Evolutionary conservation across 2,113 vertebrate genomes (phyloP).

Genomic region (Notothenia rossii): DNA sequence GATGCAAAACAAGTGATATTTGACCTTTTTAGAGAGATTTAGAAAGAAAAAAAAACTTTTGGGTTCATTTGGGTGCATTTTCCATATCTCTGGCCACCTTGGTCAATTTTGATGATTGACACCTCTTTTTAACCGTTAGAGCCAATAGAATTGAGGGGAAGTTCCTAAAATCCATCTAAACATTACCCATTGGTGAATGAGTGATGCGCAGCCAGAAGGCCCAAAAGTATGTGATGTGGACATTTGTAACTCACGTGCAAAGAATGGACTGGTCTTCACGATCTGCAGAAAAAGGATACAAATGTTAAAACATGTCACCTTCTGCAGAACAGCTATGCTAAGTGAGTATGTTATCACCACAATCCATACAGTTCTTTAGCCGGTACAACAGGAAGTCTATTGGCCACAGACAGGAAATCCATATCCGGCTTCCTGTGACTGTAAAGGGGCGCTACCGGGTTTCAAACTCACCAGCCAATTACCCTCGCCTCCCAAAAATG

Average conservation of each 20-base stretch:
- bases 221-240: neutral
- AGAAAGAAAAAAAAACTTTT: too few relatives aligned
- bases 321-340: neutral
- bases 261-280: constrained; percentile 98
- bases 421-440: constrained; percentile 75
- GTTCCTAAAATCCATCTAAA: too few relatives aligned
- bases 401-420: constrained; percentile 77
- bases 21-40: too few relatives aligned
- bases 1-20: too few relatives aligned
- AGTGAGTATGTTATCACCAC: constrained; percentile 34
- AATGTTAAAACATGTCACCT: constrained; percentile 4
- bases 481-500: constrained; percentile 12
- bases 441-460: constrained; percentile 32
- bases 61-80: too few relatives aligned
- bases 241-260: constrained; percentile 94
- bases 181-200: too few relatives aligned
- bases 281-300: constrained; percentile 82
- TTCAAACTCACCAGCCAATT: constrained; percentile 40
- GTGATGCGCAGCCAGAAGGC: too few relatives aligned
- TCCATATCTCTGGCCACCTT: too few relatives aligned
- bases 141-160: too few relatives aligned
- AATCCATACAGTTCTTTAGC: constrained; percentile 30
- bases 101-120: too few relatives aligned
- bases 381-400: constrained; percentile 67
- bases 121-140: too few relatives aligned